Conservation (phyloP, 1,140 invertebrate genomes). For the Drosophila truncata region DNA sequence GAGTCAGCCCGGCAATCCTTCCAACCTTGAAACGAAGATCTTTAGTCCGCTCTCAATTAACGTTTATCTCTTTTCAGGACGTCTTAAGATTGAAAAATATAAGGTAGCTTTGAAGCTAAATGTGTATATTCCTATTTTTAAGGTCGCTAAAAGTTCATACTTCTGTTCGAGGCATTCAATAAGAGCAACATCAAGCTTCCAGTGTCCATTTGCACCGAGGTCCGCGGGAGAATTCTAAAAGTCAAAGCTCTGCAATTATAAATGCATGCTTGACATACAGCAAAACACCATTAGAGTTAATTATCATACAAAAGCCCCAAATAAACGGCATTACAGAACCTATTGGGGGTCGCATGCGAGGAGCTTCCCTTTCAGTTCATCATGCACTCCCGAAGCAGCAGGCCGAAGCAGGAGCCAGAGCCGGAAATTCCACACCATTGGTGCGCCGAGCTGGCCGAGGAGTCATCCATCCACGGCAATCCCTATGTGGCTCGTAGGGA, state of each 20-base stretch:
- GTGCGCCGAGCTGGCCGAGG: slow-evolving; percentile 51
- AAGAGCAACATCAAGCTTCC: slow-evolving; percentile 9
- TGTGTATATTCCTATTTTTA: background rate
- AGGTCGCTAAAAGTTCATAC: slow-evolving; percentile 13
- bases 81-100: background rate
- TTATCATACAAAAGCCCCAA: slow-evolving; percentile 3
- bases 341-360: background rate
- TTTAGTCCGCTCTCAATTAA: too few relatives aligned
- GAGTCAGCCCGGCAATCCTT: background rate
- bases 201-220: slow-evolving; percentile 4
- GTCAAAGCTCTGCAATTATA: slow-evolving; percentile 28
- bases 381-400: slow-evolving; percentile 16
- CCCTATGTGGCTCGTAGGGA: slow-evolving; percentile 67
- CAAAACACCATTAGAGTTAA: slow-evolving; percentile 44
- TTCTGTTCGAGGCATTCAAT: slow-evolving; percentile 12
- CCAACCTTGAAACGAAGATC: too few relatives aligned
- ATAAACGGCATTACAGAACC: slow-evolving; percentile 6
- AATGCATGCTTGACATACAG: slow-evolving; percentile 41
- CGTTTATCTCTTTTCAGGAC: too few relatives aligned
- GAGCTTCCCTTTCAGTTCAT: slow-evolving; percentile 30
- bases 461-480: slow-evolving; percentile 69
- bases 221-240: background rate
- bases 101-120: background rate
- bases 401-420: background rate
- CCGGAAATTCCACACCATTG: slow-evolving; percentile 24